These are phyloP conservation scores for Chelonus formosanus DNA, from an alignment of 2,888 invertebrate species.

Conservation along the genomic window DNA sequence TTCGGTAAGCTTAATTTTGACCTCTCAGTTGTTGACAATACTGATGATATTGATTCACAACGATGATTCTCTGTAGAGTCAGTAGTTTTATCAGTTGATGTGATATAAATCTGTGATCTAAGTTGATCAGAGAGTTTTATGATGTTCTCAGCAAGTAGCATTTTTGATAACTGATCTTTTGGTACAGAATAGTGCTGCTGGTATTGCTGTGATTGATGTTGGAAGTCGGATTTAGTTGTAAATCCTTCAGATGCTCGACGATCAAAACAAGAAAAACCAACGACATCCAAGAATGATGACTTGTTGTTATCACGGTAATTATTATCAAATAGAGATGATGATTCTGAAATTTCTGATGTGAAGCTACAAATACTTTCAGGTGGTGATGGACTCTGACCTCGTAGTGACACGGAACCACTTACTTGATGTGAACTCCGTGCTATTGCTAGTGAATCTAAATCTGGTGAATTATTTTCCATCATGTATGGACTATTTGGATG, in stretches of 20 bases:
- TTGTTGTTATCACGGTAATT: slow-evolving; percentile 28
- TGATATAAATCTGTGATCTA: slow-evolving; percentile 33
- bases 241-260: slow-evolving; percentile 80
- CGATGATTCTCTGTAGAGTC: not conserved
- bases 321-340: slow-evolving; percentile 18
- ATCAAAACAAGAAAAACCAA: slow-evolving; percentile 63
- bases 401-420: slow-evolving; percentile 60
- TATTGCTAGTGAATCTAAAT: slow-evolving; percentile 7
- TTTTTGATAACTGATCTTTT: slow-evolving; percentile 56
- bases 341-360: slow-evolving; percentile 46
- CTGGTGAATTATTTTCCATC: slow-evolving; percentile 68
- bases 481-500: slow-evolving; percentile 88
- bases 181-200: no score
- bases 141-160: slow-evolving; percentile 80
- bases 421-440: slow-evolving; percentile 12
- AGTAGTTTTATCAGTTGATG: not conserved
- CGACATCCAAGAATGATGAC: slow-evolving; percentile 28
- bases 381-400: slow-evolving; percentile 83
- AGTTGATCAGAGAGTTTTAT: slow-evolving; percentile 83
- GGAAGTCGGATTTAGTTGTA: no score
- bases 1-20: not conserved
- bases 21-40: not conserved
- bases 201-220: no score
- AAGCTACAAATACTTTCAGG: slow-evolving; percentile 79
- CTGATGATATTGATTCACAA: no score